phyloP scores from a whole-genome alignment of 1,140 invertebrate species.

The Halictus rubicundus region DNA sequence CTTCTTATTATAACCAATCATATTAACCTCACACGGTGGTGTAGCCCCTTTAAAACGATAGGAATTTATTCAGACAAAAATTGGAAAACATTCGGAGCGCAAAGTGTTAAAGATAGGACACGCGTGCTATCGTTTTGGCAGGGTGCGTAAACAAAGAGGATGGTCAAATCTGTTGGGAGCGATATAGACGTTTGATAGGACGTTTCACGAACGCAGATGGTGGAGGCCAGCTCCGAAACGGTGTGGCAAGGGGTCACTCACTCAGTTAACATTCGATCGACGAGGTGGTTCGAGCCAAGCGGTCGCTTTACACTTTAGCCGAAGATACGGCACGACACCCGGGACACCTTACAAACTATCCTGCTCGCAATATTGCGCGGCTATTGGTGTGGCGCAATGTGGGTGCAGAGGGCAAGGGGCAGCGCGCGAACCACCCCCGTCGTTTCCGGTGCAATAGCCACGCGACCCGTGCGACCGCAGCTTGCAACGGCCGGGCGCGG shows the following conservation, averaged over 20 bases:
- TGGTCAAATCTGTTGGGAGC: neutral
- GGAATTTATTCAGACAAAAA: no score
- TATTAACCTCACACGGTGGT: no score
- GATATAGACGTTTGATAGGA: neutral
- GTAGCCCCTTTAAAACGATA: no score
- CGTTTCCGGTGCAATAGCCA: conserved; percentile 16
- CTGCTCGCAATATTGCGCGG: conserved; percentile 9
- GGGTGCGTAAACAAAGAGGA: no score
- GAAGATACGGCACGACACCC: neutral
- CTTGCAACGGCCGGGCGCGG: neutral
- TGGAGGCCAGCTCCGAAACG: neutral
- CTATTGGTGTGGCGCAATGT: neutral
- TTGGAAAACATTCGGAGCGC: no score
- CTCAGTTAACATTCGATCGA: conserved; percentile 27
- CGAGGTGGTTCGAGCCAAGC: neutral
- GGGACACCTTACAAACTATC: conserved; percentile 7
- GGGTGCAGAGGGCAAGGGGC: neutral
- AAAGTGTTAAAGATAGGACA: no score
- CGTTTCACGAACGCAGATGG: neutral
- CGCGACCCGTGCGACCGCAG: conserved; percentile 18
- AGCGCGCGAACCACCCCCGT: neutral
- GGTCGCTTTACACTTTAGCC: neutral
- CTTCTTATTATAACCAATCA: no score
- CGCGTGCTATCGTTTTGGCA: no score
- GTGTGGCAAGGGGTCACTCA: no score